Conservation (phyloP, 2,888 invertebrate genomes). For the Orchesellides sinensis region DNA sequence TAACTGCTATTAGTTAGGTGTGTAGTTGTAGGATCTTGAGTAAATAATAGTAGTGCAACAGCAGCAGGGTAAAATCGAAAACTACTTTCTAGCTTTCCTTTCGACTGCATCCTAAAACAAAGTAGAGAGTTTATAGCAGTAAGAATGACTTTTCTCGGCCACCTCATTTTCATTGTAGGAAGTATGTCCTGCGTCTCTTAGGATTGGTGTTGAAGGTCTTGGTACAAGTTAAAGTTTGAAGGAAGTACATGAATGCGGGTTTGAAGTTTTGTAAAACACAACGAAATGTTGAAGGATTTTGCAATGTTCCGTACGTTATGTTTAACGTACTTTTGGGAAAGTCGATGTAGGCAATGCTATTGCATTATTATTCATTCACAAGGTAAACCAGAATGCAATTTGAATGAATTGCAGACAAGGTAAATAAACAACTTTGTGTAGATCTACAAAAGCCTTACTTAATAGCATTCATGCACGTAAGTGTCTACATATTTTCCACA, state of each 20-base stretch:
- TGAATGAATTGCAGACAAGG: too few relatives aligned
- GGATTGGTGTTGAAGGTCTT: slow-evolving; percentile 18
- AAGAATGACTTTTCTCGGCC: slow-evolving; percentile 5
- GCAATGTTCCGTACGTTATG: too few relatives aligned
- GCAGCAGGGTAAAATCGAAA: slow-evolving; percentile 8
- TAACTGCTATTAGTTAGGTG: too few relatives aligned
- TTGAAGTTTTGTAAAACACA: neutral
- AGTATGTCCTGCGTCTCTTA: neutral
- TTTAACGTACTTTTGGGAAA: too few relatives aligned
- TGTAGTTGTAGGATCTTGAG: too few relatives aligned
- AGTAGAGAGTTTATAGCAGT: neutral
- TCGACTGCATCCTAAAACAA: neutral
- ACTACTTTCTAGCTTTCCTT: neutral
- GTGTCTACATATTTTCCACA: neutral
- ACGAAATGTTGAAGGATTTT: too few relatives aligned
- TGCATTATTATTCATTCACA: neutral
- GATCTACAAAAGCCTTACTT: neutral
- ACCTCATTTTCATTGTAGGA: slow-evolving; percentile 31
- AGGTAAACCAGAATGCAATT: too few relatives aligned
- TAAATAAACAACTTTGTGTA: neutral
- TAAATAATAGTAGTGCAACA: too few relatives aligned
- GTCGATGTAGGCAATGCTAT: neutral
- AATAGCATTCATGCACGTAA: neutral
- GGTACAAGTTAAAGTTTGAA: neutral
- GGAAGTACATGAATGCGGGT: neutral